These are phyloP conservation scores for Hippopotamus amphibius DNA, from an alignment of 2,113 vertebrate species.

Conservation along the genomic window DNA sequence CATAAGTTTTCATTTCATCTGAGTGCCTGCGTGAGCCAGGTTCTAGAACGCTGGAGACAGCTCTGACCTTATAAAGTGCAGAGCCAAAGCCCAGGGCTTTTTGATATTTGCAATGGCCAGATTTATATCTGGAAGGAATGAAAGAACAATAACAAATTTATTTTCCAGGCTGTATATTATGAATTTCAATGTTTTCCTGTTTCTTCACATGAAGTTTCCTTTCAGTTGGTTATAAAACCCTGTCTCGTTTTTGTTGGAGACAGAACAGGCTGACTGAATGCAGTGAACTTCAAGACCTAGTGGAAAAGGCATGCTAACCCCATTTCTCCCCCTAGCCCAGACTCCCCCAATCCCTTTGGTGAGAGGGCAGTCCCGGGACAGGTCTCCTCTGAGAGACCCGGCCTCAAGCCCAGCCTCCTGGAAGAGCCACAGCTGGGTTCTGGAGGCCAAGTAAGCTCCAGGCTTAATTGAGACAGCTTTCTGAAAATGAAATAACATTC, in stretches of 20 bases:
- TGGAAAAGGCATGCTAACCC: slow-evolving; percentile 57
- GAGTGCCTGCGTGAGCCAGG: slow-evolving; percentile 2
- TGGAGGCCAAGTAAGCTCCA: slow-evolving; percentile 2
- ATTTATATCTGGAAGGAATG: slow-evolving; percentile 80
- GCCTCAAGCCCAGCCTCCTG: slow-evolving; percentile 11
- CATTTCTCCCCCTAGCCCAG: not conserved
- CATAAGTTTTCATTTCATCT: not conserved
- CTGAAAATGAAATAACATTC: not conserved
- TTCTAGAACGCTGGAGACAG: slow-evolving; percentile 2
- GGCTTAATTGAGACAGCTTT: not conserved
- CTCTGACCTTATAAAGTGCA: slow-evolving; percentile 66
- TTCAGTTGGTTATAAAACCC: slow-evolving; percentile 73
- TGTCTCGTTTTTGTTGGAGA: slow-evolving; percentile 85
- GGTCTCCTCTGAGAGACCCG: not conserved
- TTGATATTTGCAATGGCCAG: slow-evolving; percentile 70
- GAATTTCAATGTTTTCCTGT: slow-evolving; percentile 82
- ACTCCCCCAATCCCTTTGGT: not conserved
- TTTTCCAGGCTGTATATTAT: slow-evolving; percentile 74
- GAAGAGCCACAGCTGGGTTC: not conserved
- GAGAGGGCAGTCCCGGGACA: not conserved
- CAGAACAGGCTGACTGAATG: slow-evolving; percentile 46
- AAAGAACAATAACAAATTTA: slow-evolving; percentile 73
- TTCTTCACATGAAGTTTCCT: slow-evolving; percentile 77
- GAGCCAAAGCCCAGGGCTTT: slow-evolving; percentile 37
- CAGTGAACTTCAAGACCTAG: slow-evolving; percentile 29